phyloP scores from a whole-genome alignment of 2,113 vertebrate genomes.

The Aptenodytes patagonicus region DNA sequence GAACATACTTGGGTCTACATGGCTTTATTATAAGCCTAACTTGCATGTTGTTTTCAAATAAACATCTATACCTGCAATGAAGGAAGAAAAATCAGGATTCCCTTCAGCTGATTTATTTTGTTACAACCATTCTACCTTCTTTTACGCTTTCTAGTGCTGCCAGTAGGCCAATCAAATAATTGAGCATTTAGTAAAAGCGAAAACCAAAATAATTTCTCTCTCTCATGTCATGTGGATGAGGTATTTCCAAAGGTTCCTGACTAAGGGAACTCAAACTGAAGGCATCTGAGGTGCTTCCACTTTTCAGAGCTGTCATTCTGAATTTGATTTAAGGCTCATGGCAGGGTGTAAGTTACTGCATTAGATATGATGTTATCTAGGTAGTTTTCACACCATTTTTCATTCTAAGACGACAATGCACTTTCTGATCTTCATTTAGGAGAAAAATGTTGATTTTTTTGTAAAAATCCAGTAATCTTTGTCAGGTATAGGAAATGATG shows the following conservation, averaged over 20 bases:
- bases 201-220: neutral
- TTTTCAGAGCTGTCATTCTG: neutral
- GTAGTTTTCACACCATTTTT: neutral
- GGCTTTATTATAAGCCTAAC: neutral
- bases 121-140: neutral
- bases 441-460: neutral
- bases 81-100: neutral
- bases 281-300: neutral
- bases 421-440: neutral
- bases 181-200: neutral
- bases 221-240: neutral
- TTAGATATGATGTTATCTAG: accelerated
- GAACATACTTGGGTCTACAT: neutral
- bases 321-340: neutral
- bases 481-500: neutral
- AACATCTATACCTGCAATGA: neutral
- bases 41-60: neutral
- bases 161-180: neutral
- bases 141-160: neutral
- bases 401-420: neutral
- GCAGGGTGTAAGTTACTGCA: neutral
- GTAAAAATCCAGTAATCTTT: neutral
- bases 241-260: neutral
- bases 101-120: neutral
- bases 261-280: neutral